A percentile compares a stretch with the other conserved stretches of the same genome.
phyloP scores from a whole-genome alignment of 64 coral and sea anemone species.

The Stichodactyla mertensii region DNA sequence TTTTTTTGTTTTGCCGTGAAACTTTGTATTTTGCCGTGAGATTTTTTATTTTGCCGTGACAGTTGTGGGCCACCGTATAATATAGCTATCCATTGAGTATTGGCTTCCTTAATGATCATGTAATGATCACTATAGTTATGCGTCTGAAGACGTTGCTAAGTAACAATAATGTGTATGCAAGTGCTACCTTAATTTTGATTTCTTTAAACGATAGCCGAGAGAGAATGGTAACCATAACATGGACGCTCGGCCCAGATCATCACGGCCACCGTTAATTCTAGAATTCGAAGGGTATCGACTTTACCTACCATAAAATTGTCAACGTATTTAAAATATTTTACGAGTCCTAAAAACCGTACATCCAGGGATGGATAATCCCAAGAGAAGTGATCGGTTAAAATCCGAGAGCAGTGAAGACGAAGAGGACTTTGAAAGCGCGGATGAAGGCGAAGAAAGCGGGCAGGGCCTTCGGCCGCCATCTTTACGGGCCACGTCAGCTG shows the following conservation, averaged over 20 bases:
- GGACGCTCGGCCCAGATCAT: neutral
- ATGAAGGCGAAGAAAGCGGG: constrained; percentile 81
- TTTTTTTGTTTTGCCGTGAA: too few species aligned
- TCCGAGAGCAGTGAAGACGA: constrained; percentile 81
- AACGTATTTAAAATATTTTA: neutral
- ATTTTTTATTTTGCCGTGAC: too few species aligned
- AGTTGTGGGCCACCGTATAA: too few species aligned
- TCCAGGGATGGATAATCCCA: neutral
- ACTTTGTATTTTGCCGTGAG: too few species aligned
- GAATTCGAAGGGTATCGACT: neutral
- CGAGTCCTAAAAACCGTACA: neutral
- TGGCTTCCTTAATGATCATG: too few species aligned
- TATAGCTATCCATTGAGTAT: too few species aligned
- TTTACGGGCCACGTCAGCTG: constrained; percentile 73
- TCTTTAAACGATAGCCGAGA: neutral
- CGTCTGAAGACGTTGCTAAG: neutral
- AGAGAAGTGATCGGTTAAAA: neutral
- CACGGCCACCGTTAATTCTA: neutral
- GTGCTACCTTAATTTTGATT: neutral
- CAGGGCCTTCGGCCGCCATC: constrained; percentile 15
- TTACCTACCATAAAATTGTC: neutral
- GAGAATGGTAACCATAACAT: constrained; percentile 18
- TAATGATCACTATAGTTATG: too few species aligned
- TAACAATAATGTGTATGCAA: neutral
- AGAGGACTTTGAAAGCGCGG: constrained; percentile 95